Percentiles rank a stretch among this genome's conserved stretches.
These are phyloP conservation scores for Smutsia temminckii DNA, from an alignment of 2,797 vertebrate species.

Conservation along the genomic window DNA sequence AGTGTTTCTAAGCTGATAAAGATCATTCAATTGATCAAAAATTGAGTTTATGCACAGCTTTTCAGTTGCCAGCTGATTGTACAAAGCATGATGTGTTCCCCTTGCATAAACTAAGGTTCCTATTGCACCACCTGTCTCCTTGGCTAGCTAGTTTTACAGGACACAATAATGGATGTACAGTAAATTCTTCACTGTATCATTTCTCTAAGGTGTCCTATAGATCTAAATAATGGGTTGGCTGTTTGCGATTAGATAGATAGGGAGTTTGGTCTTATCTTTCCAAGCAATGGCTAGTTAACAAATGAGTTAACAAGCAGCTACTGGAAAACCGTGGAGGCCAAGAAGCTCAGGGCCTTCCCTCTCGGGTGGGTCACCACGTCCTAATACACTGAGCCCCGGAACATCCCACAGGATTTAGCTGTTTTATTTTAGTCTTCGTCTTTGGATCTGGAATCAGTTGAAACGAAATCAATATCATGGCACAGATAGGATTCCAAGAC, in stretches of 20 bases:
- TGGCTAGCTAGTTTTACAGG: background rate
- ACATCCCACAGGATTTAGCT: background rate
- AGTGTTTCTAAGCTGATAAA: constrained; percentile 18
- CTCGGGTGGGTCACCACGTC: background rate
- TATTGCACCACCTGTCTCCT: background rate
- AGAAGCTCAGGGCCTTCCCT: background rate
- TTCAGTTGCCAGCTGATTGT: background rate
- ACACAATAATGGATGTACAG: background rate
- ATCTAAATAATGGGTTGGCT: background rate
- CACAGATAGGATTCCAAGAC: background rate
- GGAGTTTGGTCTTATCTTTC: background rate
- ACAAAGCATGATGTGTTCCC: background rate
- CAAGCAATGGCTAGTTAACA: background rate
- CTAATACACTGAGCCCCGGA: background rate
- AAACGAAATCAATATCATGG: constrained; percentile 36
- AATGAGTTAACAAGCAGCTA: background rate
- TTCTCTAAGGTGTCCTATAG: background rate
- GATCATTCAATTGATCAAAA: background rate
- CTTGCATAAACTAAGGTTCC: background rate
- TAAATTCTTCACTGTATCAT: background rate
- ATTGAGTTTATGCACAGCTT: background rate
- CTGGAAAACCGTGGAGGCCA: background rate
- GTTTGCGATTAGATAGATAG: background rate
- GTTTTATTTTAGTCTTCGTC: constrained; percentile 33
- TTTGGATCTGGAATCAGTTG: background rate